Evolutionary conservation across 2,888 invertebrate species (phyloP).

Genomic region (Acrocyrtus sp.): DNA sequence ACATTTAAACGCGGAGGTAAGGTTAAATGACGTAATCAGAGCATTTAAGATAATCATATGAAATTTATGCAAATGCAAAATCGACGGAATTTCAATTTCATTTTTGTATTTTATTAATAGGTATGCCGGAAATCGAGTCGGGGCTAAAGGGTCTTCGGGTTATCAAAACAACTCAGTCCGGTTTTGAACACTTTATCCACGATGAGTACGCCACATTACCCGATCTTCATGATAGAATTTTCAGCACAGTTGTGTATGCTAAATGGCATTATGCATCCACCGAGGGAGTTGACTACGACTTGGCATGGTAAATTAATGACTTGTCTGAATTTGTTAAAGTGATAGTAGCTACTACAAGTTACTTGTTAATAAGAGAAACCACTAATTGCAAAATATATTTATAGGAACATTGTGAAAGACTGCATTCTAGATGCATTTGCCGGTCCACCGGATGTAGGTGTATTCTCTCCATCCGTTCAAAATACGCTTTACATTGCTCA

Average conservation of each 20-base stretch:
- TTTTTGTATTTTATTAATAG: slow-evolving; percentile 65
- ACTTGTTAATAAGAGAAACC: too few relatives aligned
- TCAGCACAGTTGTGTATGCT: slow-evolving; percentile 80
- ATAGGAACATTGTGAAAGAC: slow-evolving; percentile 73
- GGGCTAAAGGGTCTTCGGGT: slow-evolving; percentile 78
- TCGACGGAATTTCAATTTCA: too few relatives aligned
- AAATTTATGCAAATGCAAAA: not conserved
- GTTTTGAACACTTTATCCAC: slow-evolving; percentile 81
- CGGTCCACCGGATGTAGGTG: slow-evolving; percentile 70
- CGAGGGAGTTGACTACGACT: slow-evolving; percentile 75
- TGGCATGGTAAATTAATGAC: slow-evolving; percentile 71
- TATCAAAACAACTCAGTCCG: slow-evolving; percentile 83
- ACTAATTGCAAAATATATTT: too few relatives aligned
- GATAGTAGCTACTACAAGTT: not conserved
- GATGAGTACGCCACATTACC: slow-evolving; percentile 82
- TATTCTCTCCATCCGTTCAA: slow-evolving; percentile 82
- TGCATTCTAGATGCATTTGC: slow-evolving; percentile 79
- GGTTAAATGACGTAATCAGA: slow-evolving; percentile 63
- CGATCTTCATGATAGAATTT: slow-evolving; percentile 80
- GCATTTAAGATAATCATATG: too few relatives aligned
- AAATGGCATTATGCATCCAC: slow-evolving; percentile 78
- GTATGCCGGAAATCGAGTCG: slow-evolving; percentile 73
- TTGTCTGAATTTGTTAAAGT: not conserved
- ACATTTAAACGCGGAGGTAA: slow-evolving; percentile 76
- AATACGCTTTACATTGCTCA: slow-evolving; percentile 80